phyloP scores from a whole-genome alignment of 2,113 vertebrate genomes.

The Limanda limanda region DNA sequence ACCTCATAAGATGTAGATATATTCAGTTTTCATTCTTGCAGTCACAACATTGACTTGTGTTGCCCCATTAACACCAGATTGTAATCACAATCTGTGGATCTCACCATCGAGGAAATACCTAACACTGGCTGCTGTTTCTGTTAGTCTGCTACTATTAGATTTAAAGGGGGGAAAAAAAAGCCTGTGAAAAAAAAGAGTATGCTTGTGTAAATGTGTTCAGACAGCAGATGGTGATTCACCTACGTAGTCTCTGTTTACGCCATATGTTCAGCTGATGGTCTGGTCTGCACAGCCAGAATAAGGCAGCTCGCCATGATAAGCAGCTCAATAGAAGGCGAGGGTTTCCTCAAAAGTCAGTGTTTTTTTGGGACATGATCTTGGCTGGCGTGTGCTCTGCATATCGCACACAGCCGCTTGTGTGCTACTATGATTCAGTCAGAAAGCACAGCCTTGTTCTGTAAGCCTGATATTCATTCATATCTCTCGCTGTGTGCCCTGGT shows the following conservation, averaged over 20 bases:
- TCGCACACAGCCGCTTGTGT: background rate
- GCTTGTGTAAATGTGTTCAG: constrained; percentile 59
- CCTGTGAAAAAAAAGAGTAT: constrained; percentile 10
- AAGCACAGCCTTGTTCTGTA: background rate
- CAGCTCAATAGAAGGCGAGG: constrained; percentile 40
- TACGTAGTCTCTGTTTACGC: constrained; percentile 61
- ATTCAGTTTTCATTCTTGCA: background rate
- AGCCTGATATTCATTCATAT: constrained; percentile 24
- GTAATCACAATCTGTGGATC: background rate
- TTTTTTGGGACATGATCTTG: constrained; percentile 2
- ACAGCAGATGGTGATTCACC: constrained; percentile 77
- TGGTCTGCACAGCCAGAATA: constrained; percentile 51
- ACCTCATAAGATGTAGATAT: background rate
- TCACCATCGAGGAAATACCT: background rate
- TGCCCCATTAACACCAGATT: background rate
- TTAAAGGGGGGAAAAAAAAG: background rate
- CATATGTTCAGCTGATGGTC: constrained; percentile 58
- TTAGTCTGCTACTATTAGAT: constrained; percentile 23
- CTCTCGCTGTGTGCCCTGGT: constrained; percentile 1
- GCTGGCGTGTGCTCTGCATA: background rate
- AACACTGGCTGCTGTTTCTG: constrained; percentile 1
- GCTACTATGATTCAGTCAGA: constrained; percentile 7
- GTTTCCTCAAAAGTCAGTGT: constrained; percentile 20
- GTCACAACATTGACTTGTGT: background rate
- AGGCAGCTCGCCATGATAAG: constrained; percentile 55